A percentile compares a stretch with the other conserved stretches of the same genome.
phyloP scores from a whole-genome alignment of 1,140 invertebrate genomes.

The Drosophila eugracilis region DNA sequence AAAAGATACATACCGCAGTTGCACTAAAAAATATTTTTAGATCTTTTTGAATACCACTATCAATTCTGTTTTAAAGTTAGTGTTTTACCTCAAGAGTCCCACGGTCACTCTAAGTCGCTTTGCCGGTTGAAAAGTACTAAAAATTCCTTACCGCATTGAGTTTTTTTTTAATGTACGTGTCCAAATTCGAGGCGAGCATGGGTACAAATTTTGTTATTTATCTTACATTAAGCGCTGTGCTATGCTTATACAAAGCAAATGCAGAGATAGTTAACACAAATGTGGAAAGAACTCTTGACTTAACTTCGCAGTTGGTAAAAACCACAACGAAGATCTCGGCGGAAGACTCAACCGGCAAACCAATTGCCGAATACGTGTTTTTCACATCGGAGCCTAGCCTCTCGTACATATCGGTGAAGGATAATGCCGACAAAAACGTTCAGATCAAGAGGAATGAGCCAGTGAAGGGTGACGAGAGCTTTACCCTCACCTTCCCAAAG shows the following conservation, averaged over 20 bases:
- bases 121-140: slow-evolving; percentile 29
- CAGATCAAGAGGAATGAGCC: slow-evolving; percentile 86
- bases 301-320: slow-evolving; percentile 95
- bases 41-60: neutral
- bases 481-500: slow-evolving; percentile 45
- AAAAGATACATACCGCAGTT: too few relatives aligned
- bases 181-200: slow-evolving; percentile 39
- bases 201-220: slow-evolving; percentile 25
- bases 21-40: neutral
- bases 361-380: slow-evolving; percentile 90
- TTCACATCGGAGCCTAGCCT: slow-evolving; percentile 88
- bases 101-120: slow-evolving; percentile 9
- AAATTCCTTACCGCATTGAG: slow-evolving; percentile 22
- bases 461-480: slow-evolving; percentile 85
- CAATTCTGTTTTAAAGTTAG: neutral
- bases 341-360: slow-evolving; percentile 91
- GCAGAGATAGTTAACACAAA: slow-evolving; percentile 90
- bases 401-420: slow-evolving; percentile 90
- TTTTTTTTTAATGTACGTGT: slow-evolving; percentile 47
- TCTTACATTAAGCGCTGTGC: slow-evolving; percentile 5
- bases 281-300: slow-evolving; percentile 94
- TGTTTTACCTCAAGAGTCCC: too few relatives aligned
- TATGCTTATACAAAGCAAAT: slow-evolving; percentile 16
- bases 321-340: slow-evolving; percentile 91
- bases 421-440: slow-evolving; percentile 88